These are phyloP conservation scores for Capreolus pygargus DNA, from an alignment of 2,113 vertebrate genomes.

Conservation along the genomic window DNA sequence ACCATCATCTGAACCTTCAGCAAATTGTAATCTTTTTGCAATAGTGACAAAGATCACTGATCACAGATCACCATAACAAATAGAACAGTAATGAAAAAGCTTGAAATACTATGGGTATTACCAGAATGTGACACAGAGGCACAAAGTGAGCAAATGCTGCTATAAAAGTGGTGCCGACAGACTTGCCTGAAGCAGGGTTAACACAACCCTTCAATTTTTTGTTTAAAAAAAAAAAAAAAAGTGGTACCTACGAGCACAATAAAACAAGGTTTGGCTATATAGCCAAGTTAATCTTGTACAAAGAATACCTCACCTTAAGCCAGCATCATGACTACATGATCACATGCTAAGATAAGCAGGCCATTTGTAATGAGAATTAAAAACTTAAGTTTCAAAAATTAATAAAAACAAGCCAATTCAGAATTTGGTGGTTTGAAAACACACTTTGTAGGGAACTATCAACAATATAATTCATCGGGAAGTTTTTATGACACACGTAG, in stretches of 20 bases:
- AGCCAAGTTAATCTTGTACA: not conserved
- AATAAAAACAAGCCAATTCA: not conserved
- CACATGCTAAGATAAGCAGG: not conserved
- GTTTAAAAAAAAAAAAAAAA: not conserved
- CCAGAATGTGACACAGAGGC: not conserved
- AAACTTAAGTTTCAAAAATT: not conserved
- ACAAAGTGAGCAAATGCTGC: not conserved
- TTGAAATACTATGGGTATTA: not conserved
- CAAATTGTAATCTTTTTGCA: not conserved
- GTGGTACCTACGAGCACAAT: not conserved
- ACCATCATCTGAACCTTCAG: not conserved
- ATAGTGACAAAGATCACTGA: not conserved
- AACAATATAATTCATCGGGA: not conserved
- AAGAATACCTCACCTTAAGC: not conserved
- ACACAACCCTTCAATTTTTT: not conserved
- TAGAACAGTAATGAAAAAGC: not conserved
- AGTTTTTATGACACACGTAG: not conserved
- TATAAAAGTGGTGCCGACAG: not conserved
- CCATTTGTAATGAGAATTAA: not conserved
- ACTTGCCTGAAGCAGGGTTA: not conserved
- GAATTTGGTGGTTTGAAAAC: constrained; percentile 26
- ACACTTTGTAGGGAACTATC: not conserved
- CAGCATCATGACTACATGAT: not conserved
- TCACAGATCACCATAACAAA: not conserved
- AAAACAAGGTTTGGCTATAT: not conserved